A percentile compares a stretch with the other conserved stretches of the same genome.
Evolutionary conservation across 2,888 invertebrate genomes (phyloP).

Genomic region (Acholoe squamosa): DNA sequence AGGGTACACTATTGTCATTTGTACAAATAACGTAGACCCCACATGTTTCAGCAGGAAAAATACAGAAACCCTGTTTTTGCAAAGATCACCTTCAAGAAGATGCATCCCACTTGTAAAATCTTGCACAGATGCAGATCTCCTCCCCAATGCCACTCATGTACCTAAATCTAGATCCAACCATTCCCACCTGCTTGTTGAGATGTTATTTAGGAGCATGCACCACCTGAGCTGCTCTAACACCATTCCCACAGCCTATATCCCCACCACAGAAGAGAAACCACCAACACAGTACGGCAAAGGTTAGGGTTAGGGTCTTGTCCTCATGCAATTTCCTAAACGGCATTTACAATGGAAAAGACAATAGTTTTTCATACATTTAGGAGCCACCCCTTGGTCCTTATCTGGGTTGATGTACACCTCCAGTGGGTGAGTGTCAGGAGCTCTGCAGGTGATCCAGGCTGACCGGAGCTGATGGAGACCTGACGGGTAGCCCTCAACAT

Average conservation of each 20-base stretch:
- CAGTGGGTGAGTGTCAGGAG: constrained; percentile 10
- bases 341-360: neutral
- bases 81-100: neutral
- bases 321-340: neutral
- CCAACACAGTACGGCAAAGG: neutral
- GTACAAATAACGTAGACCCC: neutral
- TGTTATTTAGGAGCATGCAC: neutral
- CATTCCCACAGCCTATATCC: neutral
- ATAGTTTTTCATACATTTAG: neutral
- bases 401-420: constrained; percentile 16
- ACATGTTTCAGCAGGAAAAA: neutral
- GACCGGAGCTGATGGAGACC: neutral
- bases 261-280: neutral
- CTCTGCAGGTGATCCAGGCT: constrained; percentile 19
- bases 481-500: neutral
- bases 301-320: neutral
- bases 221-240: neutral
- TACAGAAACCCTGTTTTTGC: neutral
- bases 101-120: neutral
- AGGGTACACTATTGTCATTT: neutral
- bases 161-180: neutral
- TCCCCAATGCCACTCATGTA: neutral
- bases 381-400: neutral
- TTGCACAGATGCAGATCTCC: neutral
- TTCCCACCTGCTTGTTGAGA: neutral